Percentiles rank a stretch among this genome's conserved stretches.
phyloP scores from a whole-genome alignment of 2,797 vertebrate species.

The Clarias laeviceps region DNA sequence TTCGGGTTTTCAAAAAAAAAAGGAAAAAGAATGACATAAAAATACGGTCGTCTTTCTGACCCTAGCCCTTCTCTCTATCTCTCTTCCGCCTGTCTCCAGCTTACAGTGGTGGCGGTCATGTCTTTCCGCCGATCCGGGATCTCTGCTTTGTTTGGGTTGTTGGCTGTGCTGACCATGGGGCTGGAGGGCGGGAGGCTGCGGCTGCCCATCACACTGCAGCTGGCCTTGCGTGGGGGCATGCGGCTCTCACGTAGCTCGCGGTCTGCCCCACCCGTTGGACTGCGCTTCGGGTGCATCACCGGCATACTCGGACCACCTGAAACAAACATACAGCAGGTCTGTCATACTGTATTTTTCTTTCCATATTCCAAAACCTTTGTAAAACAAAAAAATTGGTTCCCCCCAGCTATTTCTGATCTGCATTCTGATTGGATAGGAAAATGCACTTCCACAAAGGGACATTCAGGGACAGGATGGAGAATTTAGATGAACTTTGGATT shows the following conservation, averaged over 20 bases:
- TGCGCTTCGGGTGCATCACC: slow-evolving; percentile 88
- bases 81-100: slow-evolving; percentile 16
- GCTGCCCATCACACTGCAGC: slow-evolving; percentile 84
- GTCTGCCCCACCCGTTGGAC: slow-evolving; percentile 86
- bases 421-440: no score
- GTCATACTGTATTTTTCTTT: no score
- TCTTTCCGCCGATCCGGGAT: slow-evolving; percentile 91
- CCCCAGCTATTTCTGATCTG: no score
- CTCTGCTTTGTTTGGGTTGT: slow-evolving; percentile 93
- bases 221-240: slow-evolving; percentile 84
- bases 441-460: no score
- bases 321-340: slow-evolving; percentile 51
- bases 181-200: slow-evolving; percentile 86
- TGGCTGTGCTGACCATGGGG: slow-evolving; percentile 93
- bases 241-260: slow-evolving; percentile 85
- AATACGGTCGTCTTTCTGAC: not conserved
- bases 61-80: not conserved
- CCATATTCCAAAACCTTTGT: no score
- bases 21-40: no score
- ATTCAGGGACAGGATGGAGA: no score
- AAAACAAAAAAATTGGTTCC: no score
- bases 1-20: not conserved
- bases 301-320: slow-evolving; percentile 87
- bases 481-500: no score
- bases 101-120: slow-evolving; percentile 84